Evolutionary conservation across 2,797 vertebrate genomes (phyloP), one percentile per base, ranked within the genome.

Genomic region (Sebastolobus alascanus): DNA sequence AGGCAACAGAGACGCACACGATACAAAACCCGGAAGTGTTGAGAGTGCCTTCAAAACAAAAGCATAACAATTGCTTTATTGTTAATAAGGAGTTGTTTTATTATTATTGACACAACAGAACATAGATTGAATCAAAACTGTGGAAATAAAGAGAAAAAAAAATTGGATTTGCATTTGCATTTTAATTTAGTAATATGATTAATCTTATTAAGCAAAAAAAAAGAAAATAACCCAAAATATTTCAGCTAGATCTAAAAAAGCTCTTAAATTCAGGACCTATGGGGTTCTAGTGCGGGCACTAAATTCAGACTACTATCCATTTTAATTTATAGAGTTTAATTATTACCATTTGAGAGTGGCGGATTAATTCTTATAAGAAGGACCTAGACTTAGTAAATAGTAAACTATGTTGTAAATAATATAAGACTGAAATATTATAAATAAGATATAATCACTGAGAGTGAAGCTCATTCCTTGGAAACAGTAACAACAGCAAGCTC

Each of bases 21-120:
- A n/a, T 0, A 22, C 16, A 20, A 27, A 7, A 27, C 0, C 40
- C 27, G 74, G 68, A 81, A 66, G 22, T n/a, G 4, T 4, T 1
- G 1, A 29, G 0, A 0, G 3, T 27, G 6, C 13, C 6, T 78
- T 90, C 54, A 83, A 72, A 90, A 74, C 11, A 74, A 88, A 79
- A 74, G 64, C 29, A 3, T 1, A 2, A 20, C 2, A n/a, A 3
- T 35, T 14, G 14, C 2, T 2, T 8, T 4, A 3, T 25, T 4
- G 29, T 11, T 5, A 27, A 35, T 37, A 12, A 13, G 8, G 14
- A 69, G 5, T 0, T 14, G 8, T 7, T 73, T 27, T 4, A 2
- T 20, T 71, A 52, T 6, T 12, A 31, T 63, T 60, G 6, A 31
- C 2, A 10, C 11, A 27, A 50, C n/a, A 40, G 33, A 5, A 74